phyloP scores from a whole-genome alignment of 1,140 invertebrate genomes.

The Bombus fervidus region DNA sequence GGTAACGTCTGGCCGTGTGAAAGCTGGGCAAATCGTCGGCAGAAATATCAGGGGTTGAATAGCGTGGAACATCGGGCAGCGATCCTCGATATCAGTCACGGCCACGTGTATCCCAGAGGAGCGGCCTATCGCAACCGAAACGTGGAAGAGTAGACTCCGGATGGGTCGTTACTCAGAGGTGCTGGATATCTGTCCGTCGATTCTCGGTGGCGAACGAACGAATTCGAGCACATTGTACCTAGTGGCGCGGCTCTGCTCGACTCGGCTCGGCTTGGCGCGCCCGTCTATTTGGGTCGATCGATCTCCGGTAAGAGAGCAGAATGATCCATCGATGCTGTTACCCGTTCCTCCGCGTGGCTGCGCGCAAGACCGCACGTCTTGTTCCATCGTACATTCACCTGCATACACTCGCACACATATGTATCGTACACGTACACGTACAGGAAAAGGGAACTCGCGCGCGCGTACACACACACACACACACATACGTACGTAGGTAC shows the following conservation, averaged over 20 bases:
- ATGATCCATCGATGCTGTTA: constrained; percentile 48
- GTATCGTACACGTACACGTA: constrained; percentile 4
- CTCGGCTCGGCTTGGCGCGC: background rate
- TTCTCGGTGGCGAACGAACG: constrained; percentile 14
- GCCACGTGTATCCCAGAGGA: constrained; percentile 21
- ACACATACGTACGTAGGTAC: background rate
- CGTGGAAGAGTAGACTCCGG: background rate
- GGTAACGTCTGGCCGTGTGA: background rate
- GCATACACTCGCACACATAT: background rate
- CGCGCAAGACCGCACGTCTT: constrained; percentile 37
- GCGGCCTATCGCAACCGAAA: background rate
- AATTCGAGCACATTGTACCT: constrained; percentile 46
- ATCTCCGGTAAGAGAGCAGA: constrained; percentile 34
- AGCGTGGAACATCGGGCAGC: background rate
- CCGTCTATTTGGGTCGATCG: constrained; percentile 44
- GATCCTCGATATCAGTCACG: constrained; percentile 33
- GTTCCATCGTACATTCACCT: constrained; percentile 19
- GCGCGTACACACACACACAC: background rate
- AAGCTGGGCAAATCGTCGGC: background rate
- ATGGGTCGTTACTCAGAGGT: constrained; percentile 15
- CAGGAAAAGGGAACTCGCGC: background rate
- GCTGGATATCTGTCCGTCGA: constrained; percentile 24
- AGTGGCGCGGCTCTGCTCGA: too few relatives aligned
- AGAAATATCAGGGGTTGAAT: background rate
- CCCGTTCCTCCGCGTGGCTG: constrained; percentile 49